Conservation (phyloP, 1,140 invertebrate species). For the Drosophila saltans region DNA sequence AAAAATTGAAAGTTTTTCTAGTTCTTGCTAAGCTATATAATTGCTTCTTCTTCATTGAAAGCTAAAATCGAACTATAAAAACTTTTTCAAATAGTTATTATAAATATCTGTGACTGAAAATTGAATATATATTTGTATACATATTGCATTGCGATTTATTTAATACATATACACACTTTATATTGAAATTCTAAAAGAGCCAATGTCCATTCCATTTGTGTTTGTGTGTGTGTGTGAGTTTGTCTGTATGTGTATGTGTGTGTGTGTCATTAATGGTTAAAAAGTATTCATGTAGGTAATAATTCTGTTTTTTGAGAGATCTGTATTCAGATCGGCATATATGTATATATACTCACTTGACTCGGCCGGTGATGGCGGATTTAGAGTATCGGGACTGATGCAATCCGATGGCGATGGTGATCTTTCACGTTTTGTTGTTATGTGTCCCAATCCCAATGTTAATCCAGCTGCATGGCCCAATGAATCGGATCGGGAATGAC, state of each 20-base stretch:
- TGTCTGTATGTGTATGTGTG: not conserved
- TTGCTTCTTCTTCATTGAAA: too few relatives aligned
- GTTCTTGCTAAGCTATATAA: too few relatives aligned
- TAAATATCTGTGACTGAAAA: constrained; percentile 3
- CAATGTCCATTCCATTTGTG: constrained; percentile 82
- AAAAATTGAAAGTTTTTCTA: too few relatives aligned
- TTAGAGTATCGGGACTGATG: constrained; percentile 92
- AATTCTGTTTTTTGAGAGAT: too few relatives aligned
- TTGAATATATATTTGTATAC: not conserved
- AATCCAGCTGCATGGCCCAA: constrained; percentile 85
- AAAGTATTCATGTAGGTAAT: too few relatives aligned
- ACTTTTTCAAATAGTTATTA: too few relatives aligned
- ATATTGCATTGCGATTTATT: not conserved
- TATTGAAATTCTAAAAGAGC: constrained; percentile 53
- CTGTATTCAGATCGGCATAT: too few relatives aligned
- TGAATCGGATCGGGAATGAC: constrained; percentile 78
- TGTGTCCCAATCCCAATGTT: constrained; percentile 84
- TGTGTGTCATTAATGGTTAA: too few relatives aligned
- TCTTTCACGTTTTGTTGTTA: constrained; percentile 89
- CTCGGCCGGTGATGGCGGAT: constrained; percentile 93
- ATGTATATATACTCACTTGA: constrained; percentile 87
- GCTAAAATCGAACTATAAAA: too few relatives aligned
- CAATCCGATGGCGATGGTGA: constrained; percentile 93
- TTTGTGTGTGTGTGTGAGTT: constrained; percentile 14
- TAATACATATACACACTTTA: constrained; percentile 35